These are phyloP conservation scores for Drosophila borborema DNA, from an alignment of 2,888 invertebrate species.

Conservation along the genomic window DNA sequence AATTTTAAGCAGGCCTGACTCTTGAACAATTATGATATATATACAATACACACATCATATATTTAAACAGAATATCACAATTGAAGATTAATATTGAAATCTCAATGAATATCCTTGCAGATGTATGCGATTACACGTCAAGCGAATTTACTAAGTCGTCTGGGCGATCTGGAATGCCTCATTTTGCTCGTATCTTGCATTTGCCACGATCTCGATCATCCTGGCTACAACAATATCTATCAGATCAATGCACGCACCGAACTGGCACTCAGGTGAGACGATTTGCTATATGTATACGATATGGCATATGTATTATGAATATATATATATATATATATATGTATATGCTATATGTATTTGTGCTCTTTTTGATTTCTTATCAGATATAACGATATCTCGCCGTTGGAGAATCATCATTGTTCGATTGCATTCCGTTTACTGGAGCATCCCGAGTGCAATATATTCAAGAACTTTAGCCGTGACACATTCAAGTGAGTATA, in stretches of 20 bases:
- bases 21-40: too few species aligned
- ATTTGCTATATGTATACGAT: background rate
- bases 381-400: conserved; percentile 93
- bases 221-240: conserved; percentile 92
- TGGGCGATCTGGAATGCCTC: conserved; percentile 91
- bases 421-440: conserved; percentile 93
- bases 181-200: conserved; percentile 92
- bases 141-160: conserved; percentile 89
- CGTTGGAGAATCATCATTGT: conserved; percentile 94
- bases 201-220: conserved; percentile 93
- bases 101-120: conserved; percentile 84
- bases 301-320: background rate
- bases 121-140: conserved; percentile 93
- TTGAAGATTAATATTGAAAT: background rate
- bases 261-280: conserved; percentile 88
- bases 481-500: conserved; percentile 87
- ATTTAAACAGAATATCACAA: too few species aligned
- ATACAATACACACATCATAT: too few species aligned
- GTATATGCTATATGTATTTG: background rate
- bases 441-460: conserved; percentile 92
- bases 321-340: background rate
- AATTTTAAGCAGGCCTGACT: too few species aligned
- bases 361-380: background rate
- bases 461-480: conserved; percentile 89
- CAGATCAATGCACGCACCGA: conserved; percentile 94